Base-by-base conservation (phyloP, 2,888 invertebrate genomes). In the Oasisia sp. region DNA sequence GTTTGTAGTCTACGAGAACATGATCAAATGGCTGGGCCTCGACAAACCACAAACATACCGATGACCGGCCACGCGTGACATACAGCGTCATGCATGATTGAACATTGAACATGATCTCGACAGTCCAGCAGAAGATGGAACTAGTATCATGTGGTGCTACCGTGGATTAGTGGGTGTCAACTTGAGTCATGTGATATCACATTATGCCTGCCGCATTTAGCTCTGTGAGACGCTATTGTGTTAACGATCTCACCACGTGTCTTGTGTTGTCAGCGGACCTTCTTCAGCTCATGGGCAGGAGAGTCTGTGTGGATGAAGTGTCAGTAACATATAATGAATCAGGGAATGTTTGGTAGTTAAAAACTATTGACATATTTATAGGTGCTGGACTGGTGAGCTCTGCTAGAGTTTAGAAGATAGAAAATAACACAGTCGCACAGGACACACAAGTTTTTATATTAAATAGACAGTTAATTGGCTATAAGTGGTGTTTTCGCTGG, bases 1-100 rank as follows among this genome's bases (percentile, higher is more conserved):
- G 32, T 99, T 99, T 97, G 97, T 99, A 93, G 98, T 98, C 0
- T 99, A 99, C 96, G 99, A 99, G 97, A 98, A 99, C 44, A 91
- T 93, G 92, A 93, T 92, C 45, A 32, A 32, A 8, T 91, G 38
- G 32, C 27, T 74, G 74, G 19, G 27, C 19, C 27, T 74, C 27
- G 74, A 74, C 27, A 74, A 19, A 74, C 27, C 74, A 74, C 19
- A n/a, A 74, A 5, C 74, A 74, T 74, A 74, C 74, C 1, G 7
- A 19, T 74, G 74, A 74, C 74, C 74, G 27, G 19, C 74, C 74
- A 74, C 7, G 14, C 74, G 27, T 74, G 58, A 58, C 5, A 74
- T 7, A 19, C 19, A 27, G 7, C 19, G 27, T 74, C 74, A 74
- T 3, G 7, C 7, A 19, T 74, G 74, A 19, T 19, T 7, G 27